Conservation (phyloP, 2,888 invertebrate species). For the Labia minor region DNA sequence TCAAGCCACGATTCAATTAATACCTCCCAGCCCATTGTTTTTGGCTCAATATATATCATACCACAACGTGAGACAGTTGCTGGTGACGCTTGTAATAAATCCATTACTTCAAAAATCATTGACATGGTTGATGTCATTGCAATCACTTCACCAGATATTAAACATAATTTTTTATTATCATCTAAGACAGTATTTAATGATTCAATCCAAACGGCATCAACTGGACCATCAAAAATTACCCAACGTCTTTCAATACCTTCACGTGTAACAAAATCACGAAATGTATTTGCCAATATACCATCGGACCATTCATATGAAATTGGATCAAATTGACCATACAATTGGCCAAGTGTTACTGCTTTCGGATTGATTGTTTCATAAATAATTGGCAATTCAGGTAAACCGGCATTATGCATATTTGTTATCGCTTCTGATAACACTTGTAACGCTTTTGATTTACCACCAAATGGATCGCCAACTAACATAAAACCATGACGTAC, state of each 20-base stretch:
- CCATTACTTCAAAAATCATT: slow-evolving; percentile 81
- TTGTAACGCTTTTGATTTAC: slow-evolving; percentile 66
- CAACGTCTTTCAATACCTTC: slow-evolving; percentile 39
- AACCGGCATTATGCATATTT: slow-evolving; percentile 50
- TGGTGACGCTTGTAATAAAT: slow-evolving; percentile 71
- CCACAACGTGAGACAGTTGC: slow-evolving; percentile 83
- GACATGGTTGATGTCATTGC: slow-evolving; percentile 71
- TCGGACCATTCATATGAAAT: slow-evolving; percentile 87
- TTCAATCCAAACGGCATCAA: slow-evolving; percentile 84
- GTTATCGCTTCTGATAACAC: slow-evolving; percentile 65
- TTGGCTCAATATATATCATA: slow-evolving; percentile 83
- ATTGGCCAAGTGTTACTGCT: slow-evolving; percentile 80
- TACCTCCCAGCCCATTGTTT: slow-evolving; percentile 69
- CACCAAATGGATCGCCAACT: slow-evolving; percentile 73
- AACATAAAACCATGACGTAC: slow-evolving; percentile 89
- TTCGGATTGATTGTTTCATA: slow-evolving; percentile 85
- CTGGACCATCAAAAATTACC: slow-evolving; percentile 87
- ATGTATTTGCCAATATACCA: slow-evolving; percentile 61
- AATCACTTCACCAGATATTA: slow-evolving; percentile 80
- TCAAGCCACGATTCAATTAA: slow-evolving; percentile 73
- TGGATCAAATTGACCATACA: slow-evolving; percentile 86
- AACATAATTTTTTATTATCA: slow-evolving; percentile 76
- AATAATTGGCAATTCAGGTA: slow-evolving; percentile 49
- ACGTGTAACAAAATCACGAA: slow-evolving; percentile 28
- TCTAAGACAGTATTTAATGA: slow-evolving; percentile 83